phyloP scores from a whole-genome alignment of 2,888 invertebrate genomes.

The Caenorhabditis sp. region DNA sequence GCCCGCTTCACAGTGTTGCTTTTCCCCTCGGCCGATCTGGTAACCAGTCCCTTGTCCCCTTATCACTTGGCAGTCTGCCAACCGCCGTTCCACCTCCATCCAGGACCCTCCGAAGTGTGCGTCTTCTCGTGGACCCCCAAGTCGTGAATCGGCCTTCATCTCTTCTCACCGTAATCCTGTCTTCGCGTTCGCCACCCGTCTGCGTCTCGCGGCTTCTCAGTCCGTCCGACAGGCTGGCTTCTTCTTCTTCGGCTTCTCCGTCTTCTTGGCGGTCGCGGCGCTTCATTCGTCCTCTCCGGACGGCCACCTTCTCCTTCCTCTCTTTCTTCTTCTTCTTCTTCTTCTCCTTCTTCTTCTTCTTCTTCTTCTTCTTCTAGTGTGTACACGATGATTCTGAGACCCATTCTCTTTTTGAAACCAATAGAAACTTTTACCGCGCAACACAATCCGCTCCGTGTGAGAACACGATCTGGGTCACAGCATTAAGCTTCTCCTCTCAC shows the following conservation, averaged over 20 bases:
- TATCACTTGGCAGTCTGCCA: not conserved
- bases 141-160: conserved; percentile 36
- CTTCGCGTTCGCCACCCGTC: conserved; percentile 41
- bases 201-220: conserved; percentile 35
- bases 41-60: not conserved
- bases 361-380: conserved; percentile 12
- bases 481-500: conserved; percentile 6
- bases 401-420: conserved; percentile 34
- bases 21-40: conserved; percentile 3
- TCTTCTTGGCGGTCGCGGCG: conserved; percentile 40
- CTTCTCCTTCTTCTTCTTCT: conserved; percentile 33
- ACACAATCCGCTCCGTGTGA: conserved; percentile 8
- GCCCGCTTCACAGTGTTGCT: conserved; percentile 1
- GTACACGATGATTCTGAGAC: conserved; percentile 21
- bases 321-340: conserved; percentile 21
- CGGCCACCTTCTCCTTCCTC: conserved; percentile 41
- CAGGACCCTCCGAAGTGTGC: conserved; percentile 32
- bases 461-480: conserved; percentile 45
- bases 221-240: conserved; percentile 23
- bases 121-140: conserved; percentile 34
- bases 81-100: conserved; percentile 4
- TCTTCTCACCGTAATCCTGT: conserved; percentile 55
- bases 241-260: conserved; percentile 27
- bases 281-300: conserved; percentile 33
- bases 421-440: conserved; percentile 52